Conservation (phyloP, 2,113 vertebrate genomes). For the Vireo altiloquus region DNA sequence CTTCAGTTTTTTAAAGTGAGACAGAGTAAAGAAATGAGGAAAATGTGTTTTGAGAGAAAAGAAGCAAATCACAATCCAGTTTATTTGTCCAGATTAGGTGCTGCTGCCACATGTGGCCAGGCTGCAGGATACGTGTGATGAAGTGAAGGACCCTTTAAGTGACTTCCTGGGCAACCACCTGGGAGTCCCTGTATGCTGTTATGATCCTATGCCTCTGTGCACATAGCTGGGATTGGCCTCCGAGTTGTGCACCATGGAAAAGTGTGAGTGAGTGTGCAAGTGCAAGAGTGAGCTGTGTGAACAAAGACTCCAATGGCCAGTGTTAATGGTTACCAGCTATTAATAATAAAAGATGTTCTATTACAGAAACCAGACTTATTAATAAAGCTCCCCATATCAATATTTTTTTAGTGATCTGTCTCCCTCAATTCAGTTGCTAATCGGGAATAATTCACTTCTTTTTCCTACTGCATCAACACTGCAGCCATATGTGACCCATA, state of each 20-base stretch:
- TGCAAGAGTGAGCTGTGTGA: background rate
- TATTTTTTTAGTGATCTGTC: background rate
- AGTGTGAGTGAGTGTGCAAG: background rate
- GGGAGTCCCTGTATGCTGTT: background rate
- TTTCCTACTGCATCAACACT: background rate
- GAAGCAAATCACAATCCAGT: background rate
- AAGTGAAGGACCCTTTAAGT: background rate
- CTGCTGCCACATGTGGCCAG: background rate
- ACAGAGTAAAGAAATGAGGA: background rate
- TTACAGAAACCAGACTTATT: background rate
- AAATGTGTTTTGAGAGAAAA: background rate
- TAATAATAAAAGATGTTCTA: background rate
- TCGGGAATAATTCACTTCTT: background rate
- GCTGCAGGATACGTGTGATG: background rate
- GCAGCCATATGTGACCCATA: no score
- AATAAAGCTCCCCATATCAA: background rate
- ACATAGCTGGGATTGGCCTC: background rate
- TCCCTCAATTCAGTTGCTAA: background rate
- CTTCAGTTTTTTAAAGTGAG: background rate
- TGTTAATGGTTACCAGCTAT: background rate
- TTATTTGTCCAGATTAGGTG: background rate
- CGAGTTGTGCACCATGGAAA: accelerated
- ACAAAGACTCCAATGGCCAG: background rate
- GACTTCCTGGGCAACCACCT: background rate
- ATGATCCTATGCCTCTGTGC: accelerated